Conservation (phyloP, 2,113 vertebrate genomes). For the Neolamprologus variostigma region DNA sequence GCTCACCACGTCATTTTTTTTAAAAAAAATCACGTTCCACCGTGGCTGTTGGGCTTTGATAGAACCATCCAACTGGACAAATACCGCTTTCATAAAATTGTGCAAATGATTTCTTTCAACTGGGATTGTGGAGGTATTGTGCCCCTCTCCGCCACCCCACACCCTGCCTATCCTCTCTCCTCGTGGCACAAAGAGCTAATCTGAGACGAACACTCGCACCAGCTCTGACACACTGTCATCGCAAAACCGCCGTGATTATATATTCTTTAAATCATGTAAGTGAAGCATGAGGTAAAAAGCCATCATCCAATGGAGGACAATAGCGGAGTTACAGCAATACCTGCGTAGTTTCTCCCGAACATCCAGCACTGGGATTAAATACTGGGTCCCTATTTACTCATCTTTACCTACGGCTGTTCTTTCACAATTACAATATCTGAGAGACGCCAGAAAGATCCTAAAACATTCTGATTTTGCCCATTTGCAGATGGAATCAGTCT, state of each 20-base stretch:
- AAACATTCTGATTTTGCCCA: constrained; percentile 25
- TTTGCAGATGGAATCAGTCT: constrained; percentile 43
- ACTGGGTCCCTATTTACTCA: constrained; percentile 3
- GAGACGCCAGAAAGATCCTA: neutral
- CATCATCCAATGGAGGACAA: constrained; percentile 17
- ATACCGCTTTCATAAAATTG: constrained; percentile 56
- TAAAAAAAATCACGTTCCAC: constrained; percentile 17
- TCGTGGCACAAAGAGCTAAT: constrained; percentile 50
- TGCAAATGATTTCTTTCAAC: constrained; percentile 59
- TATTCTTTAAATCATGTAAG: constrained; percentile 44
- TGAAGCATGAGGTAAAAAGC: constrained; percentile 28
- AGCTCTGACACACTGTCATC: constrained; percentile 49
- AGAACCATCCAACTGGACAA: constrained; percentile 55
- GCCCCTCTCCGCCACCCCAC: neutral
- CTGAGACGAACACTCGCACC: constrained; percentile 48
- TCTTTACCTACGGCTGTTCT: neutral
- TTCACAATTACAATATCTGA: constrained; percentile 15
- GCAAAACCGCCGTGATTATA: constrained; percentile 28
- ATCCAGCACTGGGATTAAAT: constrained; percentile 46
- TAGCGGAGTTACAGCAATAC: constrained; percentile 19
- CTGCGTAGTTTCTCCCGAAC: neutral
- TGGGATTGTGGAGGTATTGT: constrained; percentile 46
- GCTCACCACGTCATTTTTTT: constrained; percentile 29
- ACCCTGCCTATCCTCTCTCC: constrained; percentile 12
- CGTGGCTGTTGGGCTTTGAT: constrained; percentile 46